These are phyloP conservation scores for Forbesichthys agassizii DNA, from an alignment of 2,113 vertebrate species.

Conservation along the genomic window DNA sequence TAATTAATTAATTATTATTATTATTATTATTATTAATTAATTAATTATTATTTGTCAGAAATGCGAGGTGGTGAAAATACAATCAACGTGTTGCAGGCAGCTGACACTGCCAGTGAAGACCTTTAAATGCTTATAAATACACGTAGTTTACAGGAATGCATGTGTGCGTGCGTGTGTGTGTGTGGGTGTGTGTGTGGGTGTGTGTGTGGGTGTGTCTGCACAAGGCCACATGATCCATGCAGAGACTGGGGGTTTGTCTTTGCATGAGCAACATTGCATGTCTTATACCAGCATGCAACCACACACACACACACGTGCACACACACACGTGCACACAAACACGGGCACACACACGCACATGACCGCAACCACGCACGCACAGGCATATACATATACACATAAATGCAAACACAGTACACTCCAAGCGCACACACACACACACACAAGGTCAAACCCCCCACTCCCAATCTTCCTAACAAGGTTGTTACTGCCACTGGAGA, in stretches of 20 bases:
- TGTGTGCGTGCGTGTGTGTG: neutral
- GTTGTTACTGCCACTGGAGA: slow-evolving; percentile 12
- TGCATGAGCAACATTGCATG: slow-evolving; percentile 41
- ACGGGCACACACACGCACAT: slow-evolving; percentile 10
- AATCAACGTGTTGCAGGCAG: no score
- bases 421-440: neutral
- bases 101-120: no score
- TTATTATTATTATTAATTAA: neutral
- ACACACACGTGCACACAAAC: slow-evolving; percentile 1
- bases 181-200: slow-evolving; percentile 3
- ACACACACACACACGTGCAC: neutral
- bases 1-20: neutral
- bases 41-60: neutral
- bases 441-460: slow-evolving; percentile 39
- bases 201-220: neutral
- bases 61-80: no score
- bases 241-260: slow-evolving; percentile 27
- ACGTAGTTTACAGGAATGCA: no score
- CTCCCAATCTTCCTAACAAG: slow-evolving; percentile 43
- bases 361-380: slow-evolving; percentile 37
- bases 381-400: neutral
- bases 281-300: slow-evolving; percentile 31
- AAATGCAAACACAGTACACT: neutral
- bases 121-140: no score
- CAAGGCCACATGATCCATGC: slow-evolving; percentile 21